A percentile compares a stretch with the other conserved stretches of the same genome.
Evolutionary conservation across 2,888 invertebrate genomes (phyloP).

Genomic region (Scaptodrosophila latifasciaeformis): DNA sequence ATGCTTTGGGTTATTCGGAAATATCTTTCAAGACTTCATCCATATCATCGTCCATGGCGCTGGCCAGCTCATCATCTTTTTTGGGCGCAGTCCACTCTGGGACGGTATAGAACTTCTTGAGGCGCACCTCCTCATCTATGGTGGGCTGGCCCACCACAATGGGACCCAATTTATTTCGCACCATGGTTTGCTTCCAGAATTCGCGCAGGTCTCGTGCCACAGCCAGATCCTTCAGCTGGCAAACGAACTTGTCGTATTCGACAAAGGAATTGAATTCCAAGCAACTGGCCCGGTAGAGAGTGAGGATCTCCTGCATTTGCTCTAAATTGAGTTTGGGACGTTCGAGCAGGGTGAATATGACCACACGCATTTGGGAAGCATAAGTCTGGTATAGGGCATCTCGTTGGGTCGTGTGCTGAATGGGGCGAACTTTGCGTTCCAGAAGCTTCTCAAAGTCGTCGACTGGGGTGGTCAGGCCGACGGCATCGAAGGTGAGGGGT

Average conservation of each 20-base stretch:
- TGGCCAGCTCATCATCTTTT: neutral
- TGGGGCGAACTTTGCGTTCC: constrained; percentile 66
- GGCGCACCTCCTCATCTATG: constrained; percentile 55
- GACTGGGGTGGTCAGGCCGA: constrained; percentile 79
- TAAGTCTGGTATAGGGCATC: constrained; percentile 61
- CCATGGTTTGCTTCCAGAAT: constrained; percentile 68
- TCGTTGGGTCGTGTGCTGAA: constrained; percentile 52
- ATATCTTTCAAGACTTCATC: constrained; percentile 9
- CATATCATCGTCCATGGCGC: neutral
- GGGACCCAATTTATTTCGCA: constrained; percentile 63
- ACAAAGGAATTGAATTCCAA: constrained; percentile 59
- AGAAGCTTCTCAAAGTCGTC: constrained; percentile 78
- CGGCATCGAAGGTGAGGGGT: constrained; percentile 57
- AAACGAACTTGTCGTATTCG: constrained; percentile 71
- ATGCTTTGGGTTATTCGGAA: too few relatives aligned
- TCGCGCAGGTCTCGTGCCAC: constrained; percentile 40
- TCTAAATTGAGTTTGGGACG: constrained; percentile 50
- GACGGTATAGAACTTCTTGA: constrained; percentile 55
- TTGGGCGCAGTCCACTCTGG: constrained; percentile 9
- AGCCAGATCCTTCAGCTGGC: constrained; percentile 51
- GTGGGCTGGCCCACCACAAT: constrained; percentile 56
- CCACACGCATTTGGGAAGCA: constrained; percentile 65
- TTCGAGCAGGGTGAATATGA: constrained; percentile 63
- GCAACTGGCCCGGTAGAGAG: constrained; percentile 58
- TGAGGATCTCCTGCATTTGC: constrained; percentile 61